phyloP scores from a whole-genome alignment of 1,140 invertebrate species.

The Cyclina sinensis region DNA sequence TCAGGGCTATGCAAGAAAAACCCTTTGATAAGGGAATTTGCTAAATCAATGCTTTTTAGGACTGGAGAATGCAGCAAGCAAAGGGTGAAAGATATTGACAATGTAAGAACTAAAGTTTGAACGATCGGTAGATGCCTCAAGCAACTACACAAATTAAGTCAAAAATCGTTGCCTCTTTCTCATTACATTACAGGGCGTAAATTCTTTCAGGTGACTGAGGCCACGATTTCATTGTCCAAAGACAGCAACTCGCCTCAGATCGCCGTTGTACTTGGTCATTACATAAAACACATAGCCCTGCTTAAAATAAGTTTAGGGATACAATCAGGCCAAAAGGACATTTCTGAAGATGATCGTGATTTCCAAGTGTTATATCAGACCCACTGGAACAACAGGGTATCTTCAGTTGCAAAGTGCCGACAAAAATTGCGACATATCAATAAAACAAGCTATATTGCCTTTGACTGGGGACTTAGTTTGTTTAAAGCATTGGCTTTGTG shows the following conservation, averaged over 20 bases:
- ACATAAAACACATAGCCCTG: slow-evolving; percentile 45
- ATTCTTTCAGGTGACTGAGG: no score
- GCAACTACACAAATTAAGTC: no score
- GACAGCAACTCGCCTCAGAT: slow-evolving; percentile 48
- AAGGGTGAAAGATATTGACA: slow-evolving; percentile 50
- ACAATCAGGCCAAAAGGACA: no score
- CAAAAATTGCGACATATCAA: neutral
- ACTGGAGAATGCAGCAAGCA: slow-evolving; percentile 20
- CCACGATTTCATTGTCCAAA: no score
- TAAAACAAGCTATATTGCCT: neutral
- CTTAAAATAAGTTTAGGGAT: slow-evolving; percentile 43
- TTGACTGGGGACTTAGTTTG: neutral
- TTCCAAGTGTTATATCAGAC: neutral
- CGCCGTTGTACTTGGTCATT: slow-evolving; percentile 35
- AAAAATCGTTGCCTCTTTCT: no score
- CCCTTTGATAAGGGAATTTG: slow-evolving; percentile 44
- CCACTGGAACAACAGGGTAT: neutral
- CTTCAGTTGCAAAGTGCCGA: neutral
- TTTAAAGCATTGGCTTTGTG: neutral
- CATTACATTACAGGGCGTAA: no score
- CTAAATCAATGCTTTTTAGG: neutral
- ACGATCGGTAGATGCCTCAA: slow-evolving; percentile 31
- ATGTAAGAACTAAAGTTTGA: slow-evolving; percentile 48
- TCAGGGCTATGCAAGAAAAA: slow-evolving; percentile 28
- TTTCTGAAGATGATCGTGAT: neutral